These are phyloP conservation scores for Isaurus tuberculatus DNA, from an alignment of 92 coral and sea anemone genomes.

Conservation along the genomic window DNA sequence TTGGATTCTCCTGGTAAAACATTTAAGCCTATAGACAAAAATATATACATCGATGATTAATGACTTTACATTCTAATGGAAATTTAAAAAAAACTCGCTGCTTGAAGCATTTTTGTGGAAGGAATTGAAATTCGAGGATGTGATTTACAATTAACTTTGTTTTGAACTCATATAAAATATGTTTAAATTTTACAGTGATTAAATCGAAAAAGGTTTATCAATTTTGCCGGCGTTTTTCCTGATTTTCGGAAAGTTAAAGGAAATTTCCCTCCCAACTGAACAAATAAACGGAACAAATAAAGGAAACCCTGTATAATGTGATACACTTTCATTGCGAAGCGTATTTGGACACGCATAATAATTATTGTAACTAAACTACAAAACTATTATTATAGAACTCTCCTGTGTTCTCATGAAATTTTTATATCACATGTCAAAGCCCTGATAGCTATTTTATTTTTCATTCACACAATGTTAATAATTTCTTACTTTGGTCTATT, in stretches of 20 bases:
- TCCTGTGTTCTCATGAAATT: slow-evolving; percentile 26
- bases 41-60: slow-evolving; percentile 21
- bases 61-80: slow-evolving; percentile 11
- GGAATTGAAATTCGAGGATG: slow-evolving; percentile 10
- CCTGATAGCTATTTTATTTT: not conserved
- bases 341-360: not conserved
- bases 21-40: not conserved
- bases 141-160: slow-evolving; percentile 19
- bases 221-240: not conserved
- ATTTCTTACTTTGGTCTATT: slow-evolving; percentile 45
- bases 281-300: not conserved
- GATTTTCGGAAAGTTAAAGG: not conserved
- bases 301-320: slow-evolving; percentile 1
- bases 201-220: not conserved
- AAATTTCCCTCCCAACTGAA: not conserved
- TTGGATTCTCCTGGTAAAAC: slow-evolving; percentile 12
- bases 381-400: not conserved
- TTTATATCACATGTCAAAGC: slow-evolving; percentile 41
- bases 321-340: not conserved
- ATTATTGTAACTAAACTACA: not conserved
- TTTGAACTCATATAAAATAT: slow-evolving; percentile 6
- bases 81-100: slow-evolving; percentile 11
- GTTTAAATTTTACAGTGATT: not conserved
- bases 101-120: not conserved
- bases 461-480: slow-evolving; percentile 25